These are phyloP conservation scores for Macheiramphus alcinus DNA, from an alignment of 2,113 vertebrate genomes.

Conservation along the genomic window DNA sequence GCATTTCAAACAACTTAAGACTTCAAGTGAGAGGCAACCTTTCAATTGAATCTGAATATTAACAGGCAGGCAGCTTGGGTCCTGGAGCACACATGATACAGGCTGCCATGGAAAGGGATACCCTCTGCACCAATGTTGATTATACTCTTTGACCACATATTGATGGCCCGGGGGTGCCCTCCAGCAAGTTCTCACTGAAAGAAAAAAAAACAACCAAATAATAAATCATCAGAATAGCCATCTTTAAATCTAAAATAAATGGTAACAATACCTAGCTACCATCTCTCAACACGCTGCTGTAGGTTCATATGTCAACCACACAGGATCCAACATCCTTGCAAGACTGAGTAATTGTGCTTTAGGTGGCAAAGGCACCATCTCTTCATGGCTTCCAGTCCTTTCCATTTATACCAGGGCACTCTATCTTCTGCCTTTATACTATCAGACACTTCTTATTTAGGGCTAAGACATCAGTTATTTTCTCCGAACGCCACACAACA, in stretches of 20 bases:
- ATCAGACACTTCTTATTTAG: neutral
- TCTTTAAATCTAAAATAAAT: neutral
- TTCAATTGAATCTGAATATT: neutral
- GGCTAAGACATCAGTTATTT: neutral
- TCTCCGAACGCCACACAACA: neutral
- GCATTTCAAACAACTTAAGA: neutral
- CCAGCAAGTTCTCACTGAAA: neutral
- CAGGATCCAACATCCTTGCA: neutral
- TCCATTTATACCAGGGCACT: neutral
- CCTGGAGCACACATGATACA: neutral
- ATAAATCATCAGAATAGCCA: neutral
- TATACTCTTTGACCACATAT: neutral
- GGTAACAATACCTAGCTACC: neutral
- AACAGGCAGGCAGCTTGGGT: neutral
- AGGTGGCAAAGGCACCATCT: neutral
- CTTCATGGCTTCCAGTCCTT: neutral
- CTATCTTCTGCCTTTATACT: neutral
- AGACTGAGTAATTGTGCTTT: neutral
- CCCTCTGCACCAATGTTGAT: neutral
- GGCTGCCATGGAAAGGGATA: neutral
- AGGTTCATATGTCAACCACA: neutral
- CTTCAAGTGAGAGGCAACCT: neutral
- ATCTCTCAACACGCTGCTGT: neutral
- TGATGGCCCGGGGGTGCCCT: neutral
- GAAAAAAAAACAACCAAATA: neutral